These are phyloP conservation scores for Himalopsyche tibetana DNA, from an alignment of 2,888 invertebrate genomes.

Conservation along the genomic window DNA sequence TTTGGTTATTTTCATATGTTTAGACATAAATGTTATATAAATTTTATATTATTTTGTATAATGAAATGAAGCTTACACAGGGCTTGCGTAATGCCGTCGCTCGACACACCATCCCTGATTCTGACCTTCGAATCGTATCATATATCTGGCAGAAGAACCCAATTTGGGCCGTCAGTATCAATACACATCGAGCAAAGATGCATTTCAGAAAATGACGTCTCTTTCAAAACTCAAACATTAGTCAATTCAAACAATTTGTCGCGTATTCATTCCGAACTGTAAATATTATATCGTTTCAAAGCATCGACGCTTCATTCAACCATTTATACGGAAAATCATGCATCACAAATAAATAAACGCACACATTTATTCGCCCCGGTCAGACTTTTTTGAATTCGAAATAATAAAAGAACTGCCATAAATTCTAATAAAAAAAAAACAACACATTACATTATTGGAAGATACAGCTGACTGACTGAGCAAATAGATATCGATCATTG, in stretches of 20 bases:
- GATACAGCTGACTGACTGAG: too few species aligned
- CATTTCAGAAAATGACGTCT: slow-evolving; percentile 26
- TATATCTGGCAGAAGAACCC: slow-evolving; percentile 4
- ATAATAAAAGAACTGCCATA: slow-evolving; percentile 3
- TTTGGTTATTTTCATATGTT: slow-evolving; percentile 62
- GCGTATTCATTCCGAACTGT: slow-evolving; percentile 35
- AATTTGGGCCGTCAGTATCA: neutral
- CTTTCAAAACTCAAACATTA: slow-evolving; percentile 12
- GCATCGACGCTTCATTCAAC: neutral
- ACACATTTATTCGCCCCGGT: neutral
- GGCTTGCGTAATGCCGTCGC: slow-evolving; percentile 55
- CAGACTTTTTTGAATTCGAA: neutral
- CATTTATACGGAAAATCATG: slow-evolving; percentile 24
- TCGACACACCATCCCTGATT: slow-evolving; percentile 45
- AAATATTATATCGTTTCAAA: slow-evolving; percentile 36
- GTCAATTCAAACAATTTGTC: neutral
- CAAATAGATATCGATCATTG: too few species aligned
- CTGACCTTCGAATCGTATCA: neutral
- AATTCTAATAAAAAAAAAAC: neutral
- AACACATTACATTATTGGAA: too few species aligned
- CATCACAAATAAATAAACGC: slow-evolving; percentile 38
- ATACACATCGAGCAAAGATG: neutral
- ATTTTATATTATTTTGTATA: slow-evolving; percentile 62
- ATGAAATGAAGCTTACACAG: slow-evolving; percentile 63
- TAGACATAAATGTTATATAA: slow-evolving; percentile 64